These are phyloP conservation scores for Neocrepidodera transversa DNA, from an alignment of 2,888 invertebrate species.

Conservation along the genomic window DNA sequence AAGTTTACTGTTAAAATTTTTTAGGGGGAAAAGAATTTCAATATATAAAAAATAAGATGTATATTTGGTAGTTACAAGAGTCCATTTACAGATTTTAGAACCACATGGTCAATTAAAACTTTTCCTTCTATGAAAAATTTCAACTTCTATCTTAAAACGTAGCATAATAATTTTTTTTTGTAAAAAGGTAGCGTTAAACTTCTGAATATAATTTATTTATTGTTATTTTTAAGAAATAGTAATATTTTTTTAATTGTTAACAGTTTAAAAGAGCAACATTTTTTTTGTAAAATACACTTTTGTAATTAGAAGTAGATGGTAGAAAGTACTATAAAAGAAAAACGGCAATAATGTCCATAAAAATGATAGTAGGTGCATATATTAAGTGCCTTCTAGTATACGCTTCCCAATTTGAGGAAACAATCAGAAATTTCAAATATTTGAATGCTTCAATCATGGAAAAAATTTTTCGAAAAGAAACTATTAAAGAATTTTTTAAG, in stretches of 20 bases:
- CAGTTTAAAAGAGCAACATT: conserved; percentile 29
- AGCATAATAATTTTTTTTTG: conserved; percentile 28
- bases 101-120: too few relatives aligned
- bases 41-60: too few relatives aligned
- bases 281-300: conserved; percentile 38
- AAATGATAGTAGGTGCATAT: conserved; percentile 35
- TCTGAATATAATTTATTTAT: conserved; percentile 41
- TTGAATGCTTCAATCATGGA: background rate
- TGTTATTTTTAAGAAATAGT: conserved; percentile 42
- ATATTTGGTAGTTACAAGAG: too few relatives aligned
- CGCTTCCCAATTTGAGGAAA: conserved; percentile 24
- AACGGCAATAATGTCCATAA: conserved; percentile 36
- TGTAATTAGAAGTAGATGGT: conserved; percentile 32
- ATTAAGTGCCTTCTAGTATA: conserved; percentile 38
- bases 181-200: conserved; percentile 40
- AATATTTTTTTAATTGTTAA: conserved; percentile 42
- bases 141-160: conserved; percentile 23
- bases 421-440: conserved; percentile 4
- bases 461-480: conserved; percentile 1
- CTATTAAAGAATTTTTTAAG: too few relatives aligned
- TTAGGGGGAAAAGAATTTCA: too few relatives aligned
- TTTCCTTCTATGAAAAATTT: conserved; percentile 12
- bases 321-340: conserved; percentile 33
- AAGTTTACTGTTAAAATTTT: too few relatives aligned
- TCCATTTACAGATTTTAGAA: too few relatives aligned